Evolutionary conservation across 1,140 invertebrate species (phyloP).

Genomic region (Zaprionus gabonicus): DNA sequence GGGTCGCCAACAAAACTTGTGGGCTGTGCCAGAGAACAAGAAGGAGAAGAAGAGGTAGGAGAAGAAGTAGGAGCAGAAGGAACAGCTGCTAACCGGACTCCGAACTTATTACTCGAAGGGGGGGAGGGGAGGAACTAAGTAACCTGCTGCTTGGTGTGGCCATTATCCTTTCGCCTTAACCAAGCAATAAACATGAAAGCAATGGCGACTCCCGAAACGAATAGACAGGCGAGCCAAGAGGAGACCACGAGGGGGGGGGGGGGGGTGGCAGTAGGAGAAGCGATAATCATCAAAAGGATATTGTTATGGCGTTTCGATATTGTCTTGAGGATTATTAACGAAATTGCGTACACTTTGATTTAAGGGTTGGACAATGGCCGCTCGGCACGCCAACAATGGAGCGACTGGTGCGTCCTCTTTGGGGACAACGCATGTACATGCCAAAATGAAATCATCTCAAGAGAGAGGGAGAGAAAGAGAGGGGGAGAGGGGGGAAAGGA

Average conservation of each 20-base stretch:
- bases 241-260: background rate
- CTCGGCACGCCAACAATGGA: slow-evolving; percentile 64
- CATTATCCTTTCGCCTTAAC: slow-evolving; percentile 72
- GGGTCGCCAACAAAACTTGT: slow-evolving; percentile 32
- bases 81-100: slow-evolving; percentile 25
- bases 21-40: slow-evolving; percentile 12
- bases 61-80: background rate
- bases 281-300: slow-evolving; percentile 84
- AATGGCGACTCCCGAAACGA: slow-evolving; percentile 57
- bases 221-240: slow-evolving; percentile 53
- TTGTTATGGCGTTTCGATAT: slow-evolving; percentile 82
- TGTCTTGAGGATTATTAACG: slow-evolving; percentile 83
- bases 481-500: background rate
- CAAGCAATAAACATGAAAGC: slow-evolving; percentile 73
- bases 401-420: slow-evolving; percentile 37
- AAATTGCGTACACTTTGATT: slow-evolving; percentile 83
- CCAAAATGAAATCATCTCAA: slow-evolving; percentile 69
- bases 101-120: slow-evolving; percentile 9
- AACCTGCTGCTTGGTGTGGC: slow-evolving; percentile 32
- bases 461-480: background rate
- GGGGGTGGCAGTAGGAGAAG: slow-evolving; percentile 36
- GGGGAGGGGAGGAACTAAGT: slow-evolving; percentile 1
- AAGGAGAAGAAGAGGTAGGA: background rate
- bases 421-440: slow-evolving; percentile 43
- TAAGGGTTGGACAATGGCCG: slow-evolving; percentile 79